These are phyloP conservation scores for Zaprionus ghesquierei DNA, from an alignment of 1,140 invertebrate species.

Conservation along the genomic window DNA sequence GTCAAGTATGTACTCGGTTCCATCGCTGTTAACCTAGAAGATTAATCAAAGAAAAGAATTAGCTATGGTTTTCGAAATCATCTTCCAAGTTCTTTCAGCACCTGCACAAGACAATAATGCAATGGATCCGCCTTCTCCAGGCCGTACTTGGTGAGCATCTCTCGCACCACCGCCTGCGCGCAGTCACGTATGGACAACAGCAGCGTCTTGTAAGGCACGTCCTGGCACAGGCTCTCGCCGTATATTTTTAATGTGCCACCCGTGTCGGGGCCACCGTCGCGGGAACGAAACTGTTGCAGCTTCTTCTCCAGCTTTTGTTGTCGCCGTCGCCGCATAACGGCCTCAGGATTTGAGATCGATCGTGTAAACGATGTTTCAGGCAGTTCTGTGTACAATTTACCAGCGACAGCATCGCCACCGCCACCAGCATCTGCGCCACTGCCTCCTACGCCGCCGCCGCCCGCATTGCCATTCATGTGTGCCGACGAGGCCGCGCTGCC, in stretches of 20 bases:
- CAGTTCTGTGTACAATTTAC: slow-evolving; percentile 96
- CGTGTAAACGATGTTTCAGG: slow-evolving; percentile 99
- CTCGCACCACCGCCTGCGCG: slow-evolving; percentile 94
- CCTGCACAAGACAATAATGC: slow-evolving; percentile 97
- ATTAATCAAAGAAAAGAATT: background rate
- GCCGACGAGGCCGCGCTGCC: slow-evolving; percentile 72
- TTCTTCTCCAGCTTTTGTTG: slow-evolving; percentile 99
- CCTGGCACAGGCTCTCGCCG: slow-evolving; percentile 96
- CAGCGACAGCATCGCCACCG: slow-evolving; percentile 87
- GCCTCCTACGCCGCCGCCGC: slow-evolving; percentile 30
- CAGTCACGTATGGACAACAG: slow-evolving; percentile 96
- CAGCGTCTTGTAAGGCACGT: slow-evolving; percentile 99
- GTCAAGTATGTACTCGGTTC: slow-evolving; percentile 95
- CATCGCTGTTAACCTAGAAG: slow-evolving; percentile 87
- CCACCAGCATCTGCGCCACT: slow-evolving; percentile 31
- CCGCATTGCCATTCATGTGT: slow-evolving; percentile 60
- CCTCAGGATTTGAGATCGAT: slow-evolving; percentile 99
- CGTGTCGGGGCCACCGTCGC: slow-evolving; percentile 95
- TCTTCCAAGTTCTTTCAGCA: slow-evolving; percentile 69
- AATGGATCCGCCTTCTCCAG: slow-evolving; percentile 93
- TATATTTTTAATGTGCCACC: slow-evolving; percentile 99
- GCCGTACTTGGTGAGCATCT: slow-evolving; percentile 99
- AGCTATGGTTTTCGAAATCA: background rate
- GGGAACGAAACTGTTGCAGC: slow-evolving; percentile 96
- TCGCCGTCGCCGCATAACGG: slow-evolving; percentile 97